A percentile compares a stretch with the other conserved stretches of the same genome.
Evolutionary conservation across 2,888 invertebrate species (phyloP).

Genomic region (Papilio gigon): DNA sequence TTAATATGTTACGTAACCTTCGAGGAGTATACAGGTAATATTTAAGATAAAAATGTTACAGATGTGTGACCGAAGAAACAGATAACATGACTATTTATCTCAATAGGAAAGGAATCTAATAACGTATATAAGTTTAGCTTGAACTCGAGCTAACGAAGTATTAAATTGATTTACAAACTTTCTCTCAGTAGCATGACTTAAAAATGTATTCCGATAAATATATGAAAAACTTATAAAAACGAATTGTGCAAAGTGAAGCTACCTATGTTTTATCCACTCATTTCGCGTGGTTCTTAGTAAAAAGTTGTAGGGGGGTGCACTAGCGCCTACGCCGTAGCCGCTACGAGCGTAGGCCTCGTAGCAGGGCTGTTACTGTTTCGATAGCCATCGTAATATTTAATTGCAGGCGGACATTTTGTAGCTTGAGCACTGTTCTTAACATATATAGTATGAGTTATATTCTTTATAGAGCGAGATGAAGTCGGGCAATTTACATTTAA

Average conservation of each 20-base stretch:
- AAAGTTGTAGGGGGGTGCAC: constrained; percentile 76
- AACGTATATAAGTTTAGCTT: too few relatives aligned
- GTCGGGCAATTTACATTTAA: not conserved
- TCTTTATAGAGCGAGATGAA: not conserved
- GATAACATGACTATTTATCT: too few relatives aligned
- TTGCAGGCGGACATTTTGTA: constrained; percentile 28
- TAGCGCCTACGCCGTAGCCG: constrained; percentile 63
- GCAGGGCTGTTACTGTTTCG: constrained; percentile 53
- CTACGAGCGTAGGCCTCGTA: constrained; percentile 58
- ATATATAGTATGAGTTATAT: constrained; percentile 18
- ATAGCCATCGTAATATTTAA: constrained; percentile 38
- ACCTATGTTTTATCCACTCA: constrained; percentile 81
- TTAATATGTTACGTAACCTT: too few relatives aligned
- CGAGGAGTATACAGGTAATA: too few relatives aligned
- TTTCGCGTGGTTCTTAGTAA: constrained; percentile 81
- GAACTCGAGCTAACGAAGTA: too few relatives aligned
- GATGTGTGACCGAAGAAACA: too few relatives aligned
- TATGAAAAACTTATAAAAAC: not conserved
- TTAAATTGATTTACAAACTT: too few relatives aligned
- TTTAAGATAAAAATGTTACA: too few relatives aligned
- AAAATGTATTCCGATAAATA: not conserved
- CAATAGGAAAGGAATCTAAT: too few relatives aligned
- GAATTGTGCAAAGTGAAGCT: constrained; percentile 66
- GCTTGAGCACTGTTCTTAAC: constrained; percentile 19
- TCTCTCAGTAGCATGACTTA: not conserved